A percentile compares a stretch with the other conserved stretches of the same genome.
Evolutionary conservation across 2,797 vertebrate genomes (phyloP).

Genomic region (Sphenodon punctatus): DNA sequence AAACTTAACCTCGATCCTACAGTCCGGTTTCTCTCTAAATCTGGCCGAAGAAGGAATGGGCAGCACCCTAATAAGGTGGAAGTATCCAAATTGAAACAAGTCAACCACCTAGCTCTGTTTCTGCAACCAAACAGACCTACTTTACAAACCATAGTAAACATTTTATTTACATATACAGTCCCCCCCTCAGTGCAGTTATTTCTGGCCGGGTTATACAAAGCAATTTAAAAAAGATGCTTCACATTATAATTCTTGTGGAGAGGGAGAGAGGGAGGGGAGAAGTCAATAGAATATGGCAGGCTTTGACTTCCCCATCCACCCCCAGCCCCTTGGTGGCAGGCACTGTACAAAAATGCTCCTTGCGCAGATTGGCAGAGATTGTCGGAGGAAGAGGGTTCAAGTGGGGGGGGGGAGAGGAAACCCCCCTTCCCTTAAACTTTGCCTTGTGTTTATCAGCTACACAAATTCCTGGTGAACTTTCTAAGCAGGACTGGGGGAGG

Average conservation of each 20-base stretch:
- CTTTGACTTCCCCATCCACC: background rate
- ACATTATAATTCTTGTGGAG: conserved; percentile 46
- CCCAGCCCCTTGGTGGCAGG: too few species aligned
- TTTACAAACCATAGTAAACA: conserved; percentile 85
- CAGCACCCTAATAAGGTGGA: background rate
- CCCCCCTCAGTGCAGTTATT: conserved; percentile 80
- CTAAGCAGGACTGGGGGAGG: too few species aligned
- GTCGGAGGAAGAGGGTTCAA: background rate
- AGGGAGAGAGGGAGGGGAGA: background rate
- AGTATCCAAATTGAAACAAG: background rate
- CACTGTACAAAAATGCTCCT: too few species aligned
- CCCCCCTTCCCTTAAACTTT: too few species aligned
- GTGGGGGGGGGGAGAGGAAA: too few species aligned
- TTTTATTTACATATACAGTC: conserved; percentile 95
- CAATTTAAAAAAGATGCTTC: conserved; percentile 51
- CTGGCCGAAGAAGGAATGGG: background rate
- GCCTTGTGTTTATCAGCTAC: too few species aligned
- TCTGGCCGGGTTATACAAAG: conserved; percentile 74
- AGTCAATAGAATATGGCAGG: background rate
- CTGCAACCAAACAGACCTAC: conserved; percentile 39
- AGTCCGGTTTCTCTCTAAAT: background rate
- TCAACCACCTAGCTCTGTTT: background rate
- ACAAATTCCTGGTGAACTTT: too few species aligned
- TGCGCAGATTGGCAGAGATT: background rate
- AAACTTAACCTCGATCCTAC: background rate